Percentiles rank a stretch among this genome's conserved stretches.
phyloP scores from a whole-genome alignment of 2,888 invertebrate genomes.

The Silvanus unidentatus region DNA sequence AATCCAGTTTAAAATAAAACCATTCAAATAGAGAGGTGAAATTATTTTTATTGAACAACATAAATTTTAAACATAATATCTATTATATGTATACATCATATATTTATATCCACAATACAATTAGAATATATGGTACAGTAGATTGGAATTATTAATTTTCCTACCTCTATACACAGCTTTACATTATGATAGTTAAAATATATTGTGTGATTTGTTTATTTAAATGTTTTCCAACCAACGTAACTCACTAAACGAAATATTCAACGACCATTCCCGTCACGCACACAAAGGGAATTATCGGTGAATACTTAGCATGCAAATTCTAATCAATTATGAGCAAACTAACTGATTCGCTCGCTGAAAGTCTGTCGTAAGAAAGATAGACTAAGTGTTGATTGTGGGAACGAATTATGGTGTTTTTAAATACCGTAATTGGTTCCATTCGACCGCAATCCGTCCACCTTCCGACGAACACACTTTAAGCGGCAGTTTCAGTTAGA shows the following conservation, averaged over 20 bases:
- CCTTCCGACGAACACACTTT: no score
- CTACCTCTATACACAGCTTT: constrained; percentile 31
- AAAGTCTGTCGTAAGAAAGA: no score
- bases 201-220: constrained; percentile 9
- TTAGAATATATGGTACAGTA: constrained; percentile 43
- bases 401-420: no score
- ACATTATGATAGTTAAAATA: constrained; percentile 27
- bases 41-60: constrained; percentile 43
- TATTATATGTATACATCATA: constrained; percentile 37
- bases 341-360: no score
- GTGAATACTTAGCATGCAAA: constrained; percentile 29
- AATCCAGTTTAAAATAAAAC: no score
- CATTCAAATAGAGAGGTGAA: constrained; percentile 39
- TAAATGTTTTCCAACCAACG: constrained; percentile 16
- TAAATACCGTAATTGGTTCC: no score
- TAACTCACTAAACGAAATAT: constrained; percentile 19
- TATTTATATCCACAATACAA: constrained; percentile 35
- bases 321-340: constrained; percentile 3
- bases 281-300: constrained; percentile 38
- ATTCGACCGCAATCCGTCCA: no score
- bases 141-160: constrained; percentile 42
- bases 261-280: constrained; percentile 36
- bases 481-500: no score
- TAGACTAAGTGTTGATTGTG: no score
- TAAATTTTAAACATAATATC: constrained; percentile 39